Evolutionary conservation across 2,113 vertebrate species (phyloP).

Genomic region (Vimba vimba): DNA sequence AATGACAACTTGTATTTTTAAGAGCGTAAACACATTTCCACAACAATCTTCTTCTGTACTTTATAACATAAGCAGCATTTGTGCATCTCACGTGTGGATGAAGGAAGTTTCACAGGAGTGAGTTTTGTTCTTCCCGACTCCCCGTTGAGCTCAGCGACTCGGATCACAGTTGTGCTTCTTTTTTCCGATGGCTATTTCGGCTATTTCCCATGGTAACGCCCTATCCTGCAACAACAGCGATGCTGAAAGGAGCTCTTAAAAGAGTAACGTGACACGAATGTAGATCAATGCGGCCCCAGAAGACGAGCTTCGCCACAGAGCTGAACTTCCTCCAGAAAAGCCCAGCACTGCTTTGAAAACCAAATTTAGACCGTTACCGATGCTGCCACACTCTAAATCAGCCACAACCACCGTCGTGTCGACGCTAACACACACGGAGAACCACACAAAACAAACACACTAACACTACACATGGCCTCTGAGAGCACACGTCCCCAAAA

Average conservation of each 20-base stretch:
- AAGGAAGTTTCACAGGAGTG: constrained; percentile 38
- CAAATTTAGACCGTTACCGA: background rate
- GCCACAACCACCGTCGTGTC: background rate
- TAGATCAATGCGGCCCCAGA: constrained; percentile 29
- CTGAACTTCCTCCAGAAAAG: constrained; percentile 2
- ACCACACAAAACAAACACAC: background rate
- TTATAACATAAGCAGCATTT: background rate
- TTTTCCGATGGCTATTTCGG: constrained; percentile 56
- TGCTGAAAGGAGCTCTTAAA: constrained; percentile 52
- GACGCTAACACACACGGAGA: background rate
- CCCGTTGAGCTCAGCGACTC: constrained; percentile 41
- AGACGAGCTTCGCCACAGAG: constrained; percentile 26
- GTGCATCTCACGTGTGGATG: background rate
- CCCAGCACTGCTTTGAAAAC: constrained; percentile 6
- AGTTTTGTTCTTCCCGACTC: constrained; percentile 29
- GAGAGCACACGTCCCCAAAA: constrained; percentile 1
- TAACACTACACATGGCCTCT: background rate
- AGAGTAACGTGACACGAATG: constrained; percentile 51
- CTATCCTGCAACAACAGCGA: constrained; percentile 50
- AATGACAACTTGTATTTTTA: background rate
- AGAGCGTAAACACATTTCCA: background rate
- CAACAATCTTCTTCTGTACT: background rate
- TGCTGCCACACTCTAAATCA: background rate
- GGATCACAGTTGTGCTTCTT: constrained; percentile 43
- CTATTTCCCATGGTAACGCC: constrained; percentile 63